phyloP scores from a whole-genome alignment of 2,113 vertebrate genomes.

The Nibea albiflora region DNA sequence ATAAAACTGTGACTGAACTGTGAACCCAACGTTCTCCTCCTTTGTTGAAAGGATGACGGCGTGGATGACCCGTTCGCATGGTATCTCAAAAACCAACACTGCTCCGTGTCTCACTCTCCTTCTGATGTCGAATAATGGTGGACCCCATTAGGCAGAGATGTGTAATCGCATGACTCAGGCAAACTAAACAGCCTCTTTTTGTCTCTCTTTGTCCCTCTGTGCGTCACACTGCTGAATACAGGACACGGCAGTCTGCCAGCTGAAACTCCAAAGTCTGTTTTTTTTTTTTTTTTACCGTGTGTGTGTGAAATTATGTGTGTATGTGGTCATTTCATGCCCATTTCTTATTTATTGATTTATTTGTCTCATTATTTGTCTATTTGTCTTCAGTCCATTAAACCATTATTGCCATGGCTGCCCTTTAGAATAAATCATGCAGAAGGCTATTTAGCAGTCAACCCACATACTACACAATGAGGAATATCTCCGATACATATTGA shows the following conservation, averaged over 20 bases:
- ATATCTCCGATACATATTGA: conserved; percentile 62
- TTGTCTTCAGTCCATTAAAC: conserved; percentile 73
- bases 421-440: conserved; percentile 71
- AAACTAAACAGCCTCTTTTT: conserved; percentile 48
- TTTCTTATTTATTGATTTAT: conserved; percentile 79
- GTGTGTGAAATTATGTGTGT: conserved; percentile 34
- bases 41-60: conserved; percentile 48
- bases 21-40: conserved; percentile 27
- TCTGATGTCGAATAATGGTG: conserved; percentile 59
- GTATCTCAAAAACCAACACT: conserved; percentile 19
- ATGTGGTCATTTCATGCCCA: conserved; percentile 64
- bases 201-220: conserved; percentile 46
- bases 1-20: conserved; percentile 30
- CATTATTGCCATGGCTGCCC: conserved; percentile 69
- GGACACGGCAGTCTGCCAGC: conserved; percentile 43
- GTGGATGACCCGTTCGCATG: conserved; percentile 51
- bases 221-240: conserved; percentile 51
- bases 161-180: conserved; percentile 72
- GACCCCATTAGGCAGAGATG: conserved; percentile 68
- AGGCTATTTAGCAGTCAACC: conserved; percentile 57
- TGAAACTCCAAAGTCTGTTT: conserved; percentile 31
- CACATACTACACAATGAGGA: conserved; percentile 59
- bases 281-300: neutral
- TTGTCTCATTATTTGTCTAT: conserved; percentile 76
- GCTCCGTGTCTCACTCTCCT: conserved; percentile 49